Base-by-base conservation (phyloP, 2,888 invertebrate species). In the Pseudococcus longispinus region DNA sequence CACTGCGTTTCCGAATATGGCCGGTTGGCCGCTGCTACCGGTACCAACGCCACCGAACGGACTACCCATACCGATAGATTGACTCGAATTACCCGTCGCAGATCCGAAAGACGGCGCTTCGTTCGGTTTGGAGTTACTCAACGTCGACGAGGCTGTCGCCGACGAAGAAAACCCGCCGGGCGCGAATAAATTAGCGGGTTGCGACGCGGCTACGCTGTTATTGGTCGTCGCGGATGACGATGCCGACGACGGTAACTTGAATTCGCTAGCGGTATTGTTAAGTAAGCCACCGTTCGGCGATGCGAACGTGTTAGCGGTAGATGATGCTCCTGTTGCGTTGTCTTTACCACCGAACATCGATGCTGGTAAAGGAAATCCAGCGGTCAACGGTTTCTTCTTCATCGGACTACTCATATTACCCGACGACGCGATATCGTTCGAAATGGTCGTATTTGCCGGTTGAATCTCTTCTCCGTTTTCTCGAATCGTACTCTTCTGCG, bases 391-490 rank as follows among this genome's bases (percentile, higher is more conserved):
- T 15, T 60, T 84, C 84, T 84, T 84, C 23, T 84, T 84, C 51
- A 51, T 26, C 2, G 65, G 84, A 42, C 65, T 32, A 18, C 18
- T 42, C 42, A 18, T 77, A 15, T 8, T 51, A 9, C 60, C 60
- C 0, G 80, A 51, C 51, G 86, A 37, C 18, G 29, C n/a, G 80
- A 86, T 46, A 20, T 77, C 77, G 23, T 86, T 86, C 37, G 80
- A 86, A n/a, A 80, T 60, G 20, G 18, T 37, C 26, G 29, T 80
- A 6, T 23, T 32, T 6, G 80, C 2, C 15, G 86, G 15, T 20
- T 1, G 23, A 15, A 11, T 13, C 5, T 77, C 80, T 32, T 86
- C 86, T n/a, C 86, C 86, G 37, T 86, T 86, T 51, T 86, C 86
- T 37, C 44, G 44, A 46, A 46, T 46, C 18, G 77, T n/a, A 9